Percentiles rank a stretch among this genome's conserved stretches.
Evolutionary conservation across 2,888 invertebrate species (phyloP).

Genomic region (Arge pagana): DNA sequence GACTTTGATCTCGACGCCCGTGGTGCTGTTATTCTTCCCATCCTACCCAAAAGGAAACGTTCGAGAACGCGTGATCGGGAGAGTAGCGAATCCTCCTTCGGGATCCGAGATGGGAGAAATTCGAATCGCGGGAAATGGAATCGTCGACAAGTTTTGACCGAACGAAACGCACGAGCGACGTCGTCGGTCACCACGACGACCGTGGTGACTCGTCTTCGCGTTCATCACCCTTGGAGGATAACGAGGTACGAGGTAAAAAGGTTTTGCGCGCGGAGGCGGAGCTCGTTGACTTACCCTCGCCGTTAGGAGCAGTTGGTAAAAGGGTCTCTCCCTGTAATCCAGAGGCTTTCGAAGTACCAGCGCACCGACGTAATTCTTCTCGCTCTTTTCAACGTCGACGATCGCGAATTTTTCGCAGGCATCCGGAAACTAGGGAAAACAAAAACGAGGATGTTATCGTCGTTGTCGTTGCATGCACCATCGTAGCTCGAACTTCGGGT

Average conservation of each 20-base stretch:
- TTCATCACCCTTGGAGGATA: conserved; percentile 3
- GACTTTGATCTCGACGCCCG: conserved; percentile 77
- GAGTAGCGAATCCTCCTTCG: no score
- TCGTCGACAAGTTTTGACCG: no score
- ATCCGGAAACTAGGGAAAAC: conserved; percentile 74
- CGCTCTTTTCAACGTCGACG: conserved; percentile 65
- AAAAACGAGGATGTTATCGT: no score
- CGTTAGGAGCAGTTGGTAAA: conserved; percentile 76
- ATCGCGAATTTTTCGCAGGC: conserved; percentile 75
- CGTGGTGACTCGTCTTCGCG: no score
- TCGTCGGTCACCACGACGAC: no score
- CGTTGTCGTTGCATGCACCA: no score
- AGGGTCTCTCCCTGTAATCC: conserved; percentile 78
- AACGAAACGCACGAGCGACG: no score
- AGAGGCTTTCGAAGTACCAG: conserved; percentile 72
- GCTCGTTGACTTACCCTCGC: conserved; percentile 81
- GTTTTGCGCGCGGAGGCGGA: neutral
- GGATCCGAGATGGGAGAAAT: no score
- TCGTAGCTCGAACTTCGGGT: no score
- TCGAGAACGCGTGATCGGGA: no score
- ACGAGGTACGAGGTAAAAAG: neutral
- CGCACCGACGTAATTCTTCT: conserved; percentile 73
- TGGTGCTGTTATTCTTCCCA: conserved; percentile 74
- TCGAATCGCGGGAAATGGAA: no score
- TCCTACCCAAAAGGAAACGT: conserved; percentile 65